Percentiles rank a stretch among this genome's conserved stretches.
Evolutionary conservation across 2,797 vertebrate species (phyloP).

Genomic region (Molossus alvarezi): DNA sequence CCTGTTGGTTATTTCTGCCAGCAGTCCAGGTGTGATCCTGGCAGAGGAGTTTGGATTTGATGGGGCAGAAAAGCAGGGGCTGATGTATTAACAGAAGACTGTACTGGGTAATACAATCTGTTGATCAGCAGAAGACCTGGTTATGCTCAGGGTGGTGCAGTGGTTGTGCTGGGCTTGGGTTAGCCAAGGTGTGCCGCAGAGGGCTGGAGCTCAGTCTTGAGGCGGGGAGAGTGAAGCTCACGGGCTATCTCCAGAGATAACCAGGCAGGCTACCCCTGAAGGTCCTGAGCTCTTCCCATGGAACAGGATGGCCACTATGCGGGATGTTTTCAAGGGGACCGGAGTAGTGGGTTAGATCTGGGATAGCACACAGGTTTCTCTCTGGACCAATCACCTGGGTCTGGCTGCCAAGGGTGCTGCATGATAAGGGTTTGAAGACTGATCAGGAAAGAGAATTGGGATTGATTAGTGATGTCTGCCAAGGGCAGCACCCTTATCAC

Average conservation of each 20-base stretch:
- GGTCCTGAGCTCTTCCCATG: neutral
- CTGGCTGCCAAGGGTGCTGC: constrained; percentile 29
- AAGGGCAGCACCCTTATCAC: neutral
- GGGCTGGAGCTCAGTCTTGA: neutral
- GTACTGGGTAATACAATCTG: neutral
- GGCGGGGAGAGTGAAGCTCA: neutral
- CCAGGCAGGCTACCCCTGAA: neutral
- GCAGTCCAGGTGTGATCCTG: neutral
- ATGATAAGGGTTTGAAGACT: neutral
- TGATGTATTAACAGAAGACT: neutral
- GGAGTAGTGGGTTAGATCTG: neutral
- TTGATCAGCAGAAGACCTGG: neutral
- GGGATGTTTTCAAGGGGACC: neutral
- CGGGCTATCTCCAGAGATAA: neutral
- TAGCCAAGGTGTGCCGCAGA: neutral
- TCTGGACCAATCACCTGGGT: neutral
- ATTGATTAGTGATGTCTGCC: neutral
- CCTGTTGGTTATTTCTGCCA: neutral
- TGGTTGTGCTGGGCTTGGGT: neutral
- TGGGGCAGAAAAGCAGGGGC: neutral
- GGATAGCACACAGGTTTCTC: neutral
- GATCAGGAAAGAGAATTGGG: neutral
- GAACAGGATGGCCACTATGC: neutral
- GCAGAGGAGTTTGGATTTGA: neutral
- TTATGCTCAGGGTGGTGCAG: neutral